Evolutionary conservation across 30 jellyfish, hydroid and myxozoan species (phyloP).

Genomic region (Pseudorhiza aurosa): DNA sequence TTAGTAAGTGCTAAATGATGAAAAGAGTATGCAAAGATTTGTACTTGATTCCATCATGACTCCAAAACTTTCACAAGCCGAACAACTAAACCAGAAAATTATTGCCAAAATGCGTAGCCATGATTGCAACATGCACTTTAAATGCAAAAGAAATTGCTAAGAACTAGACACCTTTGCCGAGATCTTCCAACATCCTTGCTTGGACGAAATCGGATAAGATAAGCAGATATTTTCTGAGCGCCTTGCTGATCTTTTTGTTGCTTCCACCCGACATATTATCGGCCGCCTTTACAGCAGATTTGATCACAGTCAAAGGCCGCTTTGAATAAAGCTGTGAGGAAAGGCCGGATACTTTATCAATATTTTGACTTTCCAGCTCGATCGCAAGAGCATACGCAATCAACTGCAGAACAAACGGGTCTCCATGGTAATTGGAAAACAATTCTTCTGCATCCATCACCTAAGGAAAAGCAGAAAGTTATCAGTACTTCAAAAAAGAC

Average conservation of each 20-base stretch:
- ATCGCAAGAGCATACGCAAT: constrained; percentile 48
- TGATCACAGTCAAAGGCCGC: constrained; percentile 10
- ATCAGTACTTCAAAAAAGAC: too few relatives aligned
- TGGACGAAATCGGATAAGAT: constrained; percentile 81
- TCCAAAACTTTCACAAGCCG: too few relatives aligned
- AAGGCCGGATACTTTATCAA: not conserved
- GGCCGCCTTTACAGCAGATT: not conserved
- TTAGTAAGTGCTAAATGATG: too few relatives aligned
- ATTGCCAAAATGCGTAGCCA: too few relatives aligned
- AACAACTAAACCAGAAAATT: too few relatives aligned
- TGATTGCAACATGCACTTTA: too few relatives aligned
- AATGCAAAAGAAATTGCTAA: too few relatives aligned
- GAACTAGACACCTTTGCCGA: constrained; percentile 78
- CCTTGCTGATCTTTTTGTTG: not conserved
- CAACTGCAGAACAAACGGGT: constrained; percentile 60
- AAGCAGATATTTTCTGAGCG: constrained; percentile 40
- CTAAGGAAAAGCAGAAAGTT: too few relatives aligned
- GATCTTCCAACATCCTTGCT: constrained; percentile 80
- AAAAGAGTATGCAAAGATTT: too few relatives aligned
- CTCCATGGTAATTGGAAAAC: constrained; percentile 47
- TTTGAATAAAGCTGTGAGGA: constrained; percentile 5
- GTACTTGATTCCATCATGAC: too few relatives aligned
- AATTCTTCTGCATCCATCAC: constrained; percentile 54
- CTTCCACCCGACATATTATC: not conserved
- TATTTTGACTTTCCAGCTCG: constrained; percentile 1